Evolutionary conservation across 2,797 vertebrate genomes (phyloP).

Genomic region (Pseudochromis fuscus): DNA sequence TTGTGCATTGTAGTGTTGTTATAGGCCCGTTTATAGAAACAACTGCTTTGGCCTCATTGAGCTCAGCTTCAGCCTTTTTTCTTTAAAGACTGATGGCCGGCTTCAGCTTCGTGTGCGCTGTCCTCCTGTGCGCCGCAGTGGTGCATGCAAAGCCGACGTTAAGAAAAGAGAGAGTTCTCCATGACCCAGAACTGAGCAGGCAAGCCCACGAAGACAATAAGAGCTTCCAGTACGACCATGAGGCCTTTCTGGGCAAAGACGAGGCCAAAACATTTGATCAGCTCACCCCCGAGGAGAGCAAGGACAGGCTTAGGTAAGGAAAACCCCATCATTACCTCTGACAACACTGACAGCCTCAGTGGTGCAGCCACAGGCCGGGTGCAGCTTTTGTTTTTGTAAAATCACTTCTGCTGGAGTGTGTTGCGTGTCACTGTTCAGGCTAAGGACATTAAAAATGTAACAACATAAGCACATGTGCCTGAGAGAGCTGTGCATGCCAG

Average conservation of each 20-base stretch:
- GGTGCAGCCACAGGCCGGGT: neutral
- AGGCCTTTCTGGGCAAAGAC: slow-evolving; percentile 96
- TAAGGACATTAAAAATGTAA: slow-evolving; percentile 54
- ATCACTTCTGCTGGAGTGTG: slow-evolving; percentile 18
- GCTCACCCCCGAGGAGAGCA: slow-evolving; percentile 94
- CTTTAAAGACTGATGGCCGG: slow-evolving; percentile 81
- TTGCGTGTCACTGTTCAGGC: slow-evolving; percentile 48
- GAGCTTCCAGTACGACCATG: slow-evolving; percentile 95
- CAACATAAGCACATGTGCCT: slow-evolving; percentile 47
- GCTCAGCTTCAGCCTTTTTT: slow-evolving; percentile 17
- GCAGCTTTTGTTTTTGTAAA: slow-evolving; percentile 30
- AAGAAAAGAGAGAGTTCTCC: slow-evolving; percentile 90
- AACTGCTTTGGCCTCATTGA: slow-evolving; percentile 17
- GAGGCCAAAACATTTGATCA: slow-evolving; percentile 95
- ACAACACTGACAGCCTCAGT: neutral
- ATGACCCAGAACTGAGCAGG: slow-evolving; percentile 84
- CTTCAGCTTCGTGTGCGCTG: slow-evolving; percentile 62
- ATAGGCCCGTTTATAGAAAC: slow-evolving; percentile 42
- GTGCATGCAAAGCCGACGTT: slow-evolving; percentile 88
- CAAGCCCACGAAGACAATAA: slow-evolving; percentile 88
- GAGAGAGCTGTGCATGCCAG: slow-evolving; percentile 57
- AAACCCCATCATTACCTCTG: neutral
- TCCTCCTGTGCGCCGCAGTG: slow-evolving; percentile 70
- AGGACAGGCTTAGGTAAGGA: slow-evolving; percentile 91
- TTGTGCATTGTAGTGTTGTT: slow-evolving; percentile 23